A percentile compares a stretch with the other conserved stretches of the same genome.
These are phyloP conservation scores for Orcinus orca DNA, from an alignment of 2,113 vertebrate genomes.

Conservation along the genomic window DNA sequence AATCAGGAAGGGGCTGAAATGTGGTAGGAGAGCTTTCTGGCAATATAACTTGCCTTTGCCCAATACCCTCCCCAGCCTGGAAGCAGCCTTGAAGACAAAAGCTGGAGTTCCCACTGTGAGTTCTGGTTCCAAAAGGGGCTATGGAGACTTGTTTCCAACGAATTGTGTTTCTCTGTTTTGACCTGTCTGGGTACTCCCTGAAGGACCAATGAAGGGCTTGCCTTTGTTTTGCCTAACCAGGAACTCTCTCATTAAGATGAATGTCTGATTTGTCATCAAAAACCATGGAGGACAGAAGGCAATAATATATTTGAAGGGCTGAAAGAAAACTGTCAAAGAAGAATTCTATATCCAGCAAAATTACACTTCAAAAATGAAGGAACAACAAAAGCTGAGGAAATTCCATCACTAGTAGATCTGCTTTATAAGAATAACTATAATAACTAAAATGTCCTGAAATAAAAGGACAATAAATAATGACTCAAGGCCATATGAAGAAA, in stretches of 20 bases:
- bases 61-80: neutral
- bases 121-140: neutral
- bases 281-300: neutral
- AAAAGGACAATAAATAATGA: neutral
- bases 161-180: neutral
- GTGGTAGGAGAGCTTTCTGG: neutral
- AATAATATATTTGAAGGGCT: neutral
- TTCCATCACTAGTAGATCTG: neutral
- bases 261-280: neutral
- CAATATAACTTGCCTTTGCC: neutral
- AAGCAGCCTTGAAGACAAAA: neutral
- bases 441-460: neutral
- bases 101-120: neutral
- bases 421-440: neutral
- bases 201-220: neutral
- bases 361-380: neutral
- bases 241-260: neutral
- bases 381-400: neutral
- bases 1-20: neutral
- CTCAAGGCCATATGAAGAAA: neutral
- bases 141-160: neutral
- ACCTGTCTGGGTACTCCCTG: neutral
- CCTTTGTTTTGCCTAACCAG: neutral
- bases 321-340: neutral
- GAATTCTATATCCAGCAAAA: neutral